phyloP scores from a whole-genome alignment of 2,113 vertebrate genomes.

The Pomatorhinus ruficollis region DNA sequence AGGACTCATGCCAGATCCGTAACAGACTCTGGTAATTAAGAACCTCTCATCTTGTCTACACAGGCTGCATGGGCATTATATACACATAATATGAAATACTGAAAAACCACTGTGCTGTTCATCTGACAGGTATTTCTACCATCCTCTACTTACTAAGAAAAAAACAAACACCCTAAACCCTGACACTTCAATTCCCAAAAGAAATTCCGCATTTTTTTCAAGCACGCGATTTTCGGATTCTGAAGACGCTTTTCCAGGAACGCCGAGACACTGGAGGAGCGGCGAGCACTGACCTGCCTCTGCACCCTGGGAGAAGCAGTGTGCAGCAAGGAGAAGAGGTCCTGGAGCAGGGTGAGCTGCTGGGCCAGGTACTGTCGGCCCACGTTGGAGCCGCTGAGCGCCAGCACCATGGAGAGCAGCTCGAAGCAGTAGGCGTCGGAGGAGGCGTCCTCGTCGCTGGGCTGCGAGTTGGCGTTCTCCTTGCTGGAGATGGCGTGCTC shows the following conservation, averaged over 20 bases:
- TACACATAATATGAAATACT: not conserved
- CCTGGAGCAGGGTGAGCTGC: constrained; percentile 95
- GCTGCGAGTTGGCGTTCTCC: constrained; percentile 97
- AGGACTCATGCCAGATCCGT: not conserved
- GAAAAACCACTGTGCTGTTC: not conserved
- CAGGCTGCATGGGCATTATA: not conserved
- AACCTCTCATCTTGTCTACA: not conserved
- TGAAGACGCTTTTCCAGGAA: not conserved
- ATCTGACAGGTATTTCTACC: not conserved
- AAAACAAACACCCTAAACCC: not conserved
- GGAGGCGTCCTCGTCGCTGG: constrained; percentile 92
- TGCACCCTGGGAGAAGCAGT: constrained; percentile 96
- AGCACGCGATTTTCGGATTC: fast-evolving
- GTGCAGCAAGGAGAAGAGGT: constrained; percentile 95
- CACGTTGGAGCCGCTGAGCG: constrained; percentile 94
- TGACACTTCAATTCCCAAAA: not conserved
- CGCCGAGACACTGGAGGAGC: fast-evolving
- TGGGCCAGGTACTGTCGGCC: constrained; percentile 96
- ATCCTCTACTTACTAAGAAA: not conserved
- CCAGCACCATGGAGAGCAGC: constrained; percentile 96
- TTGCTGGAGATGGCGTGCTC: constrained; percentile 99
- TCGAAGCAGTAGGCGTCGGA: constrained; percentile 98
- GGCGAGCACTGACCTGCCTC: constrained; percentile 85
- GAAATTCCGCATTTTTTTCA: not conserved
- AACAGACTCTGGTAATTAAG: not conserved